phyloP scores from a whole-genome alignment of 2,888 invertebrate species.

The Aquatica leii region DNA sequence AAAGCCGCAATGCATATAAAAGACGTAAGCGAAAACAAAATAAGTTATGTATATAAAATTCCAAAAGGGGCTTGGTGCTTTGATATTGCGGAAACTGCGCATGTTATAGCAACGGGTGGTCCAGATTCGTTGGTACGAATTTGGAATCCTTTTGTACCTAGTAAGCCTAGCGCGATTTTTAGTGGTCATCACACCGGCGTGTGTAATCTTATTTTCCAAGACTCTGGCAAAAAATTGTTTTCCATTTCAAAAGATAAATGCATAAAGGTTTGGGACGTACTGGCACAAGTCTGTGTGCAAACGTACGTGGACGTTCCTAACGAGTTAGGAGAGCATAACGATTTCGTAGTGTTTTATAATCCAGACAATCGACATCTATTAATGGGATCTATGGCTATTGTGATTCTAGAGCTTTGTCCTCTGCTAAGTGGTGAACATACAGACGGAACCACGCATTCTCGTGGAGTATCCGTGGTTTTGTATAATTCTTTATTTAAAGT shows the following conservation, averaged over 20 bases:
- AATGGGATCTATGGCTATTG: slow-evolving; percentile 72
- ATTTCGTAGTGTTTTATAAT: slow-evolving; percentile 72
- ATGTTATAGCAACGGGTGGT: slow-evolving; percentile 74
- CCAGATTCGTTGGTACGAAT: slow-evolving; percentile 75
- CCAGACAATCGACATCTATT: slow-evolving; percentile 71
- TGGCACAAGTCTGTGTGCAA: slow-evolving; percentile 72
- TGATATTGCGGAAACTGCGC: slow-evolving; percentile 66
- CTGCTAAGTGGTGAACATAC: slow-evolving; percentile 72
- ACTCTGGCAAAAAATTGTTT: slow-evolving; percentile 71
- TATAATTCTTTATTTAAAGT: slow-evolving; percentile 80
- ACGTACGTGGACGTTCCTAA: slow-evolving; percentile 72
- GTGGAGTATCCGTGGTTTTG: slow-evolving; percentile 74
- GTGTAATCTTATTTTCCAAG: slow-evolving; percentile 72
- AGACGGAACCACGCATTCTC: slow-evolving; percentile 69
- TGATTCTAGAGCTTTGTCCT: slow-evolving; percentile 70
- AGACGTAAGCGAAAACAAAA: slow-evolving; percentile 67
- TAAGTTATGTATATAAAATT: slow-evolving; percentile 67
- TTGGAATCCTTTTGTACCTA: slow-evolving; percentile 83
- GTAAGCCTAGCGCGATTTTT: slow-evolving; percentile 69
- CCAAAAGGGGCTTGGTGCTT: slow-evolving; percentile 71
- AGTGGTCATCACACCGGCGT: slow-evolving; percentile 77
- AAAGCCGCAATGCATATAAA: slow-evolving; percentile 68
- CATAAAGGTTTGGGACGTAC: slow-evolving; percentile 81
- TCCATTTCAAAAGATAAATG: slow-evolving; percentile 76
- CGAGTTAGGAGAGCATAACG: slow-evolving; percentile 68